A percentile compares a stretch with the other conserved stretches of the same genome.
These are phyloP conservation scores for Erpobdella octoculata DNA, from an alignment of 2,888 invertebrate genomes.

Conservation along the genomic window DNA sequence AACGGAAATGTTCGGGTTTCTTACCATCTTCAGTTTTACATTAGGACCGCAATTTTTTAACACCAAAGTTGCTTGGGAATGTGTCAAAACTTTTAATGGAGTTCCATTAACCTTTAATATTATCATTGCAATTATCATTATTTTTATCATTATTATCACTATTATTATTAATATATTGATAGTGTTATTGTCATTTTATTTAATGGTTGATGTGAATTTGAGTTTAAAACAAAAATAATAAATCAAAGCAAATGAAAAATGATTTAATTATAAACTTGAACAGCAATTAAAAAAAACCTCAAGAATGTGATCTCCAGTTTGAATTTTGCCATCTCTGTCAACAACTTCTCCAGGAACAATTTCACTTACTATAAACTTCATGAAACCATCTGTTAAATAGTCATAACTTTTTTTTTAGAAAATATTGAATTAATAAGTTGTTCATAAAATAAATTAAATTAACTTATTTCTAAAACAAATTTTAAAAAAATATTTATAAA, in stretches of 20 bases:
- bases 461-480: no score
- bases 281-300: slow-evolving; percentile 58
- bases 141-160: not conserved
- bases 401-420: no score
- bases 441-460: not conserved
- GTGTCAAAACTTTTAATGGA: slow-evolving; percentile 85
- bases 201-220: not conserved
- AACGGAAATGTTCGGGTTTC: no score
- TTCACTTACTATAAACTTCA: slow-evolving; percentile 96
- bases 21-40: slow-evolving; percentile 69
- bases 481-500: no score
- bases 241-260: not conserved
- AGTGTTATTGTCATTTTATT: not conserved
- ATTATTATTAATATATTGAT: not conserved
- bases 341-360: slow-evolving; percentile 93
- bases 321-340: slow-evolving; percentile 80
- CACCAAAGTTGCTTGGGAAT: slow-evolving; percentile 93
- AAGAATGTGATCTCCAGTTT: slow-evolving; percentile 93
- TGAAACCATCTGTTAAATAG: slow-evolving; percentile 63
- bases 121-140: not conserved
- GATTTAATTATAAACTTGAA: not conserved
- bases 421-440: no score
- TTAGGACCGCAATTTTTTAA: slow-evolving; percentile 83
- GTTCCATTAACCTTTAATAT: slow-evolving; percentile 69
- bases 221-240: not conserved